Base-by-base conservation (phyloP, 2,113 vertebrate genomes). In the Aegypius monachus region DNA sequence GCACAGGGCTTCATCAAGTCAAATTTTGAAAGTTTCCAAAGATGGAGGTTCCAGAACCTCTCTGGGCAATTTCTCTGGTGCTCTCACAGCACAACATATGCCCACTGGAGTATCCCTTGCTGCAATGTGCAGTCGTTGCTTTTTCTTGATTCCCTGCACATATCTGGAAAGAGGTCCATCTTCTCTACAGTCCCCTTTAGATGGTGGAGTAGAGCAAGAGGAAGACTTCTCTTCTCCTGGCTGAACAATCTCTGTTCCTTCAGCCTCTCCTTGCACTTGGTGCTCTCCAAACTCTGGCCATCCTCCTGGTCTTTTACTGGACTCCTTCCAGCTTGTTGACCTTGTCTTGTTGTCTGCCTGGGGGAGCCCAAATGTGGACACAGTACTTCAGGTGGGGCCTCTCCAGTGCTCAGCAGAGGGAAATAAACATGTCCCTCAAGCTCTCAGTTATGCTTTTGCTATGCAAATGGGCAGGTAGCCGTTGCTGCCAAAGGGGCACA, bases 1-100 rank as follows among this genome's bases (percentile, higher is more conserved):
- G 34, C 45, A 34, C 42, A 58, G 14, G 23, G 7, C 3, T 27
- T 70, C 38, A 74, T 6, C 0, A 0, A 47, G 45, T 10, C 25
- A n/a, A 31, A 45, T 71, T 80, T 22, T 32, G 67, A 84, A 71
- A 80, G 50, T 16, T 59, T 75, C 17, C n/a, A 59, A 50, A 16
- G 21, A 36, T 36, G 7, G 4, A 43, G 5, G 29, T 66, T 75
- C 13, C 14, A 32, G 74, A 74, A 55, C 2, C 17, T 80, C 13
- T 67, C 17, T n/a, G 16, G 11, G 8, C 9, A 71, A 34, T 55
- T 66, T 84, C 8, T 50, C 21, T 23, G 3, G 16, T 36, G 18
- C 7, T 72, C 31, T 50, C 36, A 50, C 18, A 67, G 21, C 25
- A 42, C 15, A 42, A 5, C 14, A 14, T 22, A 47, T 18, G 4